Percentiles rank a stretch among this genome's conserved stretches.
phyloP scores from a whole-genome alignment of 2,113 vertebrate genomes.

The Coryphaenoides rupestris region DNA sequence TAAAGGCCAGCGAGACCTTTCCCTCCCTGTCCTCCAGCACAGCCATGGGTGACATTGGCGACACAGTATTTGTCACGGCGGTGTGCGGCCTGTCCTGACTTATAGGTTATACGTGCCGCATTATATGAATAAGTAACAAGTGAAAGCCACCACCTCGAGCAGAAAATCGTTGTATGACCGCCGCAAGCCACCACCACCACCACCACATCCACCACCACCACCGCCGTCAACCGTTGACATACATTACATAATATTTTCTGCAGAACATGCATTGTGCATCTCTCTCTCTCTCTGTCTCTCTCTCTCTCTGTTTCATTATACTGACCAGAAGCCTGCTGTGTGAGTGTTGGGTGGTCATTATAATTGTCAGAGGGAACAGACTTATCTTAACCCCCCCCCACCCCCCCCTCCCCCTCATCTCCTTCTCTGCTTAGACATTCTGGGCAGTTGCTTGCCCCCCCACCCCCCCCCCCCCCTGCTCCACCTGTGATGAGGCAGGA shows the following conservation, averaged over 20 bases:
- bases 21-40: slow-evolving; percentile 18
- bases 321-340: neutral
- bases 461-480: neutral
- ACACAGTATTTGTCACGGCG: too few relatives aligned
- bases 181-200: too few relatives aligned
- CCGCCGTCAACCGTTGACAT: too few relatives aligned
- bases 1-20: slow-evolving; percentile 52
- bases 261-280: neutral
- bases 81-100: too few relatives aligned
- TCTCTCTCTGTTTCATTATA: neutral
- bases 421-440: slow-evolving; percentile 29
- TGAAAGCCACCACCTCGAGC: too few relatives aligned
- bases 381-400: neutral
- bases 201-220: too few relatives aligned
- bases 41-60: too few relatives aligned
- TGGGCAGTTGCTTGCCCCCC: slow-evolving; percentile 38
- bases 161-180: too few relatives aligned
- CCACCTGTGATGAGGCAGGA: slow-evolving; percentile 63
- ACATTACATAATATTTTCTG: too few relatives aligned
- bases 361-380: slow-evolving; percentile 9
- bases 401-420: slow-evolving; percentile 10
- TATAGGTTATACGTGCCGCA: too few relatives aligned
- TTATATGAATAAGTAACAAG: too few relatives aligned
- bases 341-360: neutral
- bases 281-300: neutral